Base-by-base conservation (phyloP, 2,888 invertebrate genomes). In the Lycophotia porphyrea region DNA sequence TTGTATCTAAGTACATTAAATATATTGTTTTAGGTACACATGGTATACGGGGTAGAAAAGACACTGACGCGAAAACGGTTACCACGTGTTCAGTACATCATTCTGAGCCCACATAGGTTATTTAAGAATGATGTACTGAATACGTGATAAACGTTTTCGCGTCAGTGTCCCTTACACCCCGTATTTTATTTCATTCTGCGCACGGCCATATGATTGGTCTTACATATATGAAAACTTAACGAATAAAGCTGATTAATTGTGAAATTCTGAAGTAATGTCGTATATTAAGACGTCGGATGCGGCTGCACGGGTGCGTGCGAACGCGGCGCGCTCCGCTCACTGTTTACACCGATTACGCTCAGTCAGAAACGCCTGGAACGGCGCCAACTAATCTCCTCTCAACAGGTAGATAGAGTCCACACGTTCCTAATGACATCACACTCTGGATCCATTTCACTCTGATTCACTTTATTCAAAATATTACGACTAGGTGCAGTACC, bases 391-490 rank as follows among this genome's bases (percentile, higher is more conserved):
- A 91, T 94, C 92, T 92, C 88, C 82, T 92, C 93, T 92, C 94
- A 93, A 94, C 95, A 96, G 96, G 96, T 96, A 95, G 93, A 93
- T 91, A 89, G 90, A 93, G 92, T 90, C 90, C 89, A 90, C 90
- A 87, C 91, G 92, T 82, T 90, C 87, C 88, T 91, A 91, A 93
- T 94, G 94, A 95, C 94, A 94, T 94, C 94, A 94, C 93, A 92
- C 88, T 88, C 89, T 82, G 84, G 88, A 89, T 90, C 88, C 90
- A 88, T 87, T 86, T 88, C 84, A 89, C 86, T 89, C 90, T 95
- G 95, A 95, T 93, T 95, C 94, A 95, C 90, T 92, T 92, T 92
- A 94, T 93, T 94, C 92, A 92, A 94, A 93, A 93, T 93, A 92
- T 89, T 90, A 84, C 85, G 69, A 82, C 65, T 77, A 60, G 63